Base-by-base conservation (phyloP, 1,140 invertebrate genomes). In the Amyelois transitella region DNA sequence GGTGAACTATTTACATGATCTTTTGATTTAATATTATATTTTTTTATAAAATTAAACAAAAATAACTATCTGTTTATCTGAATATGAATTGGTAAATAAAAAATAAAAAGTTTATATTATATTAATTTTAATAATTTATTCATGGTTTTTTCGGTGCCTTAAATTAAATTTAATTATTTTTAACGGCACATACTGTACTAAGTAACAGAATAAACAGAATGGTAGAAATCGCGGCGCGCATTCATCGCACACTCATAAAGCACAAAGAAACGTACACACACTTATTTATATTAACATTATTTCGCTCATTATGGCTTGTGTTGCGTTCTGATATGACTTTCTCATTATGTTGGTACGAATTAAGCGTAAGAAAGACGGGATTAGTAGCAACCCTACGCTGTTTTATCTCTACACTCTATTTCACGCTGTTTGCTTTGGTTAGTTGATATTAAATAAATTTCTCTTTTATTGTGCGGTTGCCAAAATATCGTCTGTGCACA, bases 221-320 rank as follows among this genome's bases (percentile, higher is more conserved):
- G 32, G n/a, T 14, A 38, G 12, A 38, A 38, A 38, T 38, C 32
- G 17, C n/a, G 12, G 32, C 32, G 1, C 52, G 48, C 47, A 25
- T 44, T 69, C 65, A 64, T 67, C 60, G 55, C 53, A 52, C 55
- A 43, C 47, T 49, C 55, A 24, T 54, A 54, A 58, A 57, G 53
- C 57, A 66, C 55, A 49, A 28, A 28, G 25, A 4, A 14, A 48
- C 19, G 12, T 48, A 48, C 61, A 25, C 51, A 65, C 54, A 63
- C 53, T 56, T 67, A 72, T 70, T 75, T 69, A 71, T 66, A 66
- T 60, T 68, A 70, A 69, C 58, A 60, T 74, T 67, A 75, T 75
- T 67, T 62, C 60, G 50, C 43, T 51, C 63, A 66, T 74, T 66
- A 69, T 18, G 62, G 55, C 20, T 25, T 62, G 57, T 67, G 58